Conservation (phyloP, 2,888 invertebrate genomes). For the Dyspetes luteomarginatus region DNA sequence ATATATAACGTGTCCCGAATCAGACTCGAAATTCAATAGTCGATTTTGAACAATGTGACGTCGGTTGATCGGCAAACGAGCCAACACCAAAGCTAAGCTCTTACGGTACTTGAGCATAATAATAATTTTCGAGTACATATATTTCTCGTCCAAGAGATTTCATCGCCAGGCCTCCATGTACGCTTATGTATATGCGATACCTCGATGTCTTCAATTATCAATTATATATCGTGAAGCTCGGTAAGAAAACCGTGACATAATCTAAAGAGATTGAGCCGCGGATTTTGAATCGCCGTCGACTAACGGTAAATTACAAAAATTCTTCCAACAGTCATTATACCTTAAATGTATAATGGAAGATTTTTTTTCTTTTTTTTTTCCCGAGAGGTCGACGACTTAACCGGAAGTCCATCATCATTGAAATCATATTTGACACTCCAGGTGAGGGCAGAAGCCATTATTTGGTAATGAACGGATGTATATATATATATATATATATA, state of each 20-base stretch:
- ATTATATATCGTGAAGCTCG: conserved; percentile 16
- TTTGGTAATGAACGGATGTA: conserved; percentile 30
- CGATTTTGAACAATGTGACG: not conserved
- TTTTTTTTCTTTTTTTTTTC: no score
- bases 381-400: conserved; percentile 40
- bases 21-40: conserved; percentile 20
- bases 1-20: conserved; percentile 32
- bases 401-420: conserved; percentile 33
- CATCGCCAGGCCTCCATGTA: not conserved
- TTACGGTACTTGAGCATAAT: conserved; percentile 32
- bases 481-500: no score
- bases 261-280: no score
- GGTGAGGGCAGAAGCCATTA: not conserved
- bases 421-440: conserved; percentile 30
- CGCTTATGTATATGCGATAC: conserved; percentile 9
- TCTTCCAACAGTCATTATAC: conserved; percentile 23
- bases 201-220: conserved; percentile 46
- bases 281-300: no score
- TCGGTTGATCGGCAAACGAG: conserved; percentile 9
- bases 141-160: not conserved
- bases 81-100: not conserved
- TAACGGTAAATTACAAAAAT: no score
- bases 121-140: not conserved
- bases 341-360: not conserved
- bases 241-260: conserved; percentile 34